Percentiles rank a stretch among this genome's conserved stretches.
These are phyloP conservation scores for Deroplatys truncata DNA, from an alignment of 2,888 invertebrate genomes.

Conservation along the genomic window DNA sequence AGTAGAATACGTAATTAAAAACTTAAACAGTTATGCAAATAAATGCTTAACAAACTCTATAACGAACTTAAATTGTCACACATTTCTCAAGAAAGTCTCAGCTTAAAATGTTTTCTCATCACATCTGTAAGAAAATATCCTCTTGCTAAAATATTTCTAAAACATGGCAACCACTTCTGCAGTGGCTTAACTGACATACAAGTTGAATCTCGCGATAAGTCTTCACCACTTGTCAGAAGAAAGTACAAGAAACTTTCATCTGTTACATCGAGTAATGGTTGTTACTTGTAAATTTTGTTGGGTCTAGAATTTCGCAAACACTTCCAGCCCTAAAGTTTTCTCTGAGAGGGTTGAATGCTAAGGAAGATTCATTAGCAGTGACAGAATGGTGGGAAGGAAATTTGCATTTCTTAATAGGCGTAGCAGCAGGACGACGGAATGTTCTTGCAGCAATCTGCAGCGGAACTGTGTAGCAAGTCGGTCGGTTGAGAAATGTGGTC, in stretches of 20 bases:
- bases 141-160: too few species aligned
- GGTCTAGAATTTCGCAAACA: background rate
- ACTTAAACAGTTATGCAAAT: too few species aligned
- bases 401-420: background rate
- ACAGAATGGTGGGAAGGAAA: background rate
- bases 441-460: background rate
- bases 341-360: background rate
- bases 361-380: background rate
- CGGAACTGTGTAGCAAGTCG: background rate
- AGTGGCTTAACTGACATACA: background rate
- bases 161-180: too few species aligned
- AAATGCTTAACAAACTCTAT: too few species aligned
- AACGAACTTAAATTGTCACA: too few species aligned
- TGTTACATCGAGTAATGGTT: background rate
- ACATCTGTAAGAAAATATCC: too few species aligned
- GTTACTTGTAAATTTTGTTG: background rate
- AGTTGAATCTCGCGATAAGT: background rate
- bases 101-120: too few species aligned
- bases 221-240: background rate
- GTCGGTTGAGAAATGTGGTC: background rate
- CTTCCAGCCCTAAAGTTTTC: background rate
- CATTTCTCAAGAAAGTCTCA: too few species aligned
- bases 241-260: background rate
- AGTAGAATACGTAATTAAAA: too few species aligned
- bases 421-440: background rate